A percentile compares a stretch with the other conserved stretches of the same genome.
Conservation (phyloP, 2,113 vertebrate species). For the Anser brachyrhynchus region DNA sequence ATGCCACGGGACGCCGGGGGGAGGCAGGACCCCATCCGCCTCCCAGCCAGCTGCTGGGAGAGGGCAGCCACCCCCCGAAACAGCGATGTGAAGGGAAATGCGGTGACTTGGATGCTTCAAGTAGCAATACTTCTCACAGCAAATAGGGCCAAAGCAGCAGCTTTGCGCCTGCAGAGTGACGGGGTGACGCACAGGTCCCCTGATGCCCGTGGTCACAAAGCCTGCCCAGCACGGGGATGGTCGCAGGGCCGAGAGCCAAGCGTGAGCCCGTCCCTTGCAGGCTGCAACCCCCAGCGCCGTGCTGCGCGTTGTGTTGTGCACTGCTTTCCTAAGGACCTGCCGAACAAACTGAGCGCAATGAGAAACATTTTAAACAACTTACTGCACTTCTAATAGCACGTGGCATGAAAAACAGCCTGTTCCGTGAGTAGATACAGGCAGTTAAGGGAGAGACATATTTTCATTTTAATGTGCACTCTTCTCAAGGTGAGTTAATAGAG, state of each 20-base stretch:
- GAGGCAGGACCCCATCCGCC: background rate
- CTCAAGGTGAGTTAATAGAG: conserved; percentile 9
- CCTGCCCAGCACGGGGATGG: background rate
- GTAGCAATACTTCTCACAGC: background rate
- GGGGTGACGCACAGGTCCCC: background rate
- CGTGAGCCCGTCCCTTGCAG: rapidly evolving
- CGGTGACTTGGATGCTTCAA: background rate
- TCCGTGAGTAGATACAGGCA: background rate
- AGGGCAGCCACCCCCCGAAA: background rate
- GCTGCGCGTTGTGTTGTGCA: rapidly evolving
- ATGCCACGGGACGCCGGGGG: background rate
- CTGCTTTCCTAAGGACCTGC: background rate
- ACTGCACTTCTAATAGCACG: background rate
- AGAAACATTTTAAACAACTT: background rate
- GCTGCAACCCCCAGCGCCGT: background rate
- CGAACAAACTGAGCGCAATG: background rate
- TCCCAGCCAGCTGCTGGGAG: background rate
- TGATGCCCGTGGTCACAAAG: rapidly evolving
- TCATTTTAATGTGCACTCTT: background rate
- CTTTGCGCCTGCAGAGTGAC: rapidly evolving
- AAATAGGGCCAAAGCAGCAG: background rate
- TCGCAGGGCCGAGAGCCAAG: background rate
- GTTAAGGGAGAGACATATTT: background rate
- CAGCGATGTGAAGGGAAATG: background rate
- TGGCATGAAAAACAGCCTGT: background rate